Conservation (phyloP, 2,113 vertebrate species). For the Leiothrix lutea region DNA sequence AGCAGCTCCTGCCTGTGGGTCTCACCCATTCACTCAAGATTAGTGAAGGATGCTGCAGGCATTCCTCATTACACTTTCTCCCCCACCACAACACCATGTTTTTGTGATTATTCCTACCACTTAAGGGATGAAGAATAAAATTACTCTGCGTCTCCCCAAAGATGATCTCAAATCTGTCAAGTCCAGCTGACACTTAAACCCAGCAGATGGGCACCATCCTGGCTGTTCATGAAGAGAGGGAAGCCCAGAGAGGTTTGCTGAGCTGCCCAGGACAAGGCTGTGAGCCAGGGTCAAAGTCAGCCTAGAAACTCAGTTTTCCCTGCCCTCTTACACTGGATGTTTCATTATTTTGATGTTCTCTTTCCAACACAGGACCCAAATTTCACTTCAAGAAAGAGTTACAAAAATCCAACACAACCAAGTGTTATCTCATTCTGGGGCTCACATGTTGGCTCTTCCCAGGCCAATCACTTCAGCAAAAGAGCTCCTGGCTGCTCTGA, state of each 20-base stretch:
- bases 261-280: neutral
- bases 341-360: neutral
- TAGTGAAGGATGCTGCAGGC: neutral
- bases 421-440: neutral
- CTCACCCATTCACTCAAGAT: neutral
- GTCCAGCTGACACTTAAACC: neutral
- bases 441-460: neutral
- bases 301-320: neutral
- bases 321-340: neutral
- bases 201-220: neutral
- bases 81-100: neutral
- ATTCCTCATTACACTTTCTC: neutral
- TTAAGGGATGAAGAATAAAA: neutral
- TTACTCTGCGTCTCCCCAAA: neutral
- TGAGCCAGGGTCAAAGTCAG: neutral
- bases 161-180: neutral
- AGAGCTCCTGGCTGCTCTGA: neutral
- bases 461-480: accelerated
- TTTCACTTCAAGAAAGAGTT: neutral
- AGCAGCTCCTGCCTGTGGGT: neutral
- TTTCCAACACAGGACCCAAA: neutral
- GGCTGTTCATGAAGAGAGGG: accelerated
- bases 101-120: neutral
- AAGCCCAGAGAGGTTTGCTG: neutral
- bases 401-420: neutral